These are phyloP conservation scores for Prorops nasuta DNA, from an alignment of 1,140 invertebrate species.

Conservation along the genomic window DNA sequence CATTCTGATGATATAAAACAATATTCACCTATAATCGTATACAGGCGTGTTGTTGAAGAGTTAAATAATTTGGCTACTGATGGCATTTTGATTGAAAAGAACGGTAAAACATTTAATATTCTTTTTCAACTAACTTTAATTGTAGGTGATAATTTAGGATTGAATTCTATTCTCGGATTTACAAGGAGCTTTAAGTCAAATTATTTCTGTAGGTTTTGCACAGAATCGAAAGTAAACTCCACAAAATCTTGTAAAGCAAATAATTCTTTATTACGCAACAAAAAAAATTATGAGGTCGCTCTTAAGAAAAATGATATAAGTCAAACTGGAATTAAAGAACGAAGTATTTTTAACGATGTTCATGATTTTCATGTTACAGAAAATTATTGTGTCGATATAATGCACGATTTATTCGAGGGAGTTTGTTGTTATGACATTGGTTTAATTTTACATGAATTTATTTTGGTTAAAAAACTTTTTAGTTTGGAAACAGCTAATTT, in stretches of 20 bases:
- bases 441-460: neutral
- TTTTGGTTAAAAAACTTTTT: neutral
- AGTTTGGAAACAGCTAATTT: neutral
- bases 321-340: constrained; percentile 17
- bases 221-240: constrained; percentile 7
- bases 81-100: constrained; percentile 16
- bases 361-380: constrained; percentile 10
- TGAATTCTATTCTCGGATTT: constrained; percentile 22
- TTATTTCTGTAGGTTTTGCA: constrained; percentile 23
- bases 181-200: constrained; percentile 13
- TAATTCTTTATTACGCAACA: constrained; percentile 4
- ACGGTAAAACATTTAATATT: constrained; percentile 5
- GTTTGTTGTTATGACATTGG: neutral
- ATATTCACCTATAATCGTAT: constrained; percentile 15
- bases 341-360: constrained; percentile 18
- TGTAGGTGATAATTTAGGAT: constrained; percentile 24
- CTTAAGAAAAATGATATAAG: constrained; percentile 10
- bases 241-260: neutral
- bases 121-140: constrained; percentile 21
- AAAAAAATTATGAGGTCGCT: constrained; percentile 14
- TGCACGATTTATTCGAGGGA: constrained; percentile 14
- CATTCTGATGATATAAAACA: constrained; percentile 17
- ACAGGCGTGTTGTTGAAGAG: constrained; percentile 16
- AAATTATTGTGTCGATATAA: constrained; percentile 17
- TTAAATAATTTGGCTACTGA: constrained; percentile 18